Conservation (phyloP, 2,797 vertebrate genomes). For the Myiotriccus ornatus region DNA sequence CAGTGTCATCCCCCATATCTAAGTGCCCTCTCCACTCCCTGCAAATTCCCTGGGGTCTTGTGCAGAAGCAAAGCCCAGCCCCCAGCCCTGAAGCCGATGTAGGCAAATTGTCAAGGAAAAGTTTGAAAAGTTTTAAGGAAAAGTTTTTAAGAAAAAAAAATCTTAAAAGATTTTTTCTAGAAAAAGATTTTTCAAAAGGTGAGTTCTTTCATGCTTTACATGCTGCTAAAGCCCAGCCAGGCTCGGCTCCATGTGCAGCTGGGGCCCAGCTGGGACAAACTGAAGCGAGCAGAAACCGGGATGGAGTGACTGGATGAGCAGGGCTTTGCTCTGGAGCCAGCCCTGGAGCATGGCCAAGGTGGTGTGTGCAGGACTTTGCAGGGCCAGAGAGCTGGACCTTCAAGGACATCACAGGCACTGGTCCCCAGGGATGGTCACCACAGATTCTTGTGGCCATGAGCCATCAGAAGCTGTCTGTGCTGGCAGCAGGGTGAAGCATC, state of each 20-base stretch:
- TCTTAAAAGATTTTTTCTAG: neutral
- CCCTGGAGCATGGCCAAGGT: neutral
- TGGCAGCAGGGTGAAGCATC: neutral
- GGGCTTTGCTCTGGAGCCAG: neutral
- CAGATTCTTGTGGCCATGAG: fast-evolving
- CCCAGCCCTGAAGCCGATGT: neutral
- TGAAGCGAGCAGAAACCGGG: neutral
- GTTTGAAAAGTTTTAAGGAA: neutral
- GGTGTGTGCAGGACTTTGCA: neutral
- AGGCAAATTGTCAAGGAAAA: neutral
- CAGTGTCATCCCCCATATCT: neutral
- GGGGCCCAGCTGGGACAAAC: neutral
- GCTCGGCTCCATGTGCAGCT: fast-evolving
- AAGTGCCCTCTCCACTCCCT: neutral
- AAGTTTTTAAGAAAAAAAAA: neutral
- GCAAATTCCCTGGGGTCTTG: neutral
- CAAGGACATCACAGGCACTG: no score
- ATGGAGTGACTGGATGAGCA: neutral
- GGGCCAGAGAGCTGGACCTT: neutral
- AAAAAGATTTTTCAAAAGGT: neutral
- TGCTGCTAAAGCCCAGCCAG: neutral
- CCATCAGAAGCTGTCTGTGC: neutral
- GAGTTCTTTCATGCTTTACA: neutral
- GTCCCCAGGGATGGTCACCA: neutral
- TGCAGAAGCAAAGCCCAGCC: neutral